A percentile compares a stretch with the other conserved stretches of the same genome.
Conservation (phyloP, 2,888 invertebrate genomes). For the Octonoba sinensis region DNA sequence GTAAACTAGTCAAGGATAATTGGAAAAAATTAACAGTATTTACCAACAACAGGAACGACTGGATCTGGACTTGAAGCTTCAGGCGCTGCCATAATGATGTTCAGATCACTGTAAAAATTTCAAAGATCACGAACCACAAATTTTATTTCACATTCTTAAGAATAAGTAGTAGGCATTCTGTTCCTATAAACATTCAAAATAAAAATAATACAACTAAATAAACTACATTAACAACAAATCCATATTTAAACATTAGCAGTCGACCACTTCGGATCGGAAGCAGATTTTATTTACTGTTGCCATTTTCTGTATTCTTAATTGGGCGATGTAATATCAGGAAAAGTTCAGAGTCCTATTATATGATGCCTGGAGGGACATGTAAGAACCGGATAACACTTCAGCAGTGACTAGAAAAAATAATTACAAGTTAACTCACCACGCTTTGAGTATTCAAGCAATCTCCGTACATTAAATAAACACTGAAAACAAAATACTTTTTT, state of each 20-base stretch:
- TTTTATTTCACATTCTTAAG: too few relatives aligned
- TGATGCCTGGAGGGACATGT: too few relatives aligned
- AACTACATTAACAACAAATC: conserved; percentile 26
- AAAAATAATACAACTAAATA: conserved; percentile 8
- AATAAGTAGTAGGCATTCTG: too few relatives aligned
- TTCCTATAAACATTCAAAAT: neutral
- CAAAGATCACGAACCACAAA: neutral
- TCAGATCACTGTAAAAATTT: too few relatives aligned
- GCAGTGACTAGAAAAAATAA: too few relatives aligned
- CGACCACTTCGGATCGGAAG: conserved; percentile 34
- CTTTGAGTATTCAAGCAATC: too few relatives aligned
- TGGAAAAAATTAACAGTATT: neutral
- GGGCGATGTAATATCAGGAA: too few relatives aligned
- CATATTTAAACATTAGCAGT: conserved; percentile 48
- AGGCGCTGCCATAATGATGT: conserved; percentile 45
- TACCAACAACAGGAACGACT: conserved; percentile 44
- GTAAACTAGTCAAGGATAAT: neutral
- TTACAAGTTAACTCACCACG: too few relatives aligned
- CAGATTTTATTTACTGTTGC: conserved; percentile 42
- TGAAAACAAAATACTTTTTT: too few relatives aligned
- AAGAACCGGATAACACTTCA: too few relatives aligned
- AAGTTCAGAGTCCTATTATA: too few relatives aligned
- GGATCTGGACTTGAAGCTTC: conserved; percentile 54
- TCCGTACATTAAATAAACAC: too few relatives aligned
- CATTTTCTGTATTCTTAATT: conserved; percentile 2